Base-by-base conservation (phyloP, 2,113 vertebrate genomes). In the Mastomys coucha region DNA sequence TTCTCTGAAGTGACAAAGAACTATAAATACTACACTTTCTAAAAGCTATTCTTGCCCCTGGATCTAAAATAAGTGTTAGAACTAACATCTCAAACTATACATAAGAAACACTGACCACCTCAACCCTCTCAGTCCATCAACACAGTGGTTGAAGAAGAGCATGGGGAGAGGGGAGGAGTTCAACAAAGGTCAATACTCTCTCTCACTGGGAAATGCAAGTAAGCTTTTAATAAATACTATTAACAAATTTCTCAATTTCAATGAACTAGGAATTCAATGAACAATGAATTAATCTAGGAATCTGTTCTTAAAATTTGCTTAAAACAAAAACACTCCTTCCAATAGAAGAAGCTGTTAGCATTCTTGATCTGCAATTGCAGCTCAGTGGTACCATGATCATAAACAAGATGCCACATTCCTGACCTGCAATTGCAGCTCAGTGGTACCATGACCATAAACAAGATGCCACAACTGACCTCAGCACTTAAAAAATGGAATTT, bases 171-270 rank as follows among this genome's bases (percentile, higher is more conserved):
- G 53, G 65, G 49, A 85, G 60, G 22, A 51, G 45, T 87, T 88
- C 88, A 73, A 95, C 28, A 76, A 90, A 92, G n/a, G 24, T 95
- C 69, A 92, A 56, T 85, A 93, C 49, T 88, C 81, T 94, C 53
- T 53, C 53, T 45, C 58, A 77, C 0, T 77, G 36, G 17, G 14
- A 96, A 67, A 78, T 53, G 73, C 26, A 88, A 93, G 24, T n/a
- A 19, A 88, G 8, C 87, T 13, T 70, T 86, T 65, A 89, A n/a
- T 69, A 22, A 95, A 93, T 81, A 69, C 58, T 88, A 70, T 70
- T 89, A 95, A 94, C 28, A 95, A 96, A 96, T 42, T 56, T 93
- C 76, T 88, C 51, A 93, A 82, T 70, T 92, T 65, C 63, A 76
- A 4, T 91, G 45, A 88, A 95, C 89, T 14, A n/a, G n/a, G n/a